Evolutionary conservation across 2,888 invertebrate genomes (phyloP).

Genomic region (Eumacrocentrus americanus): DNA sequence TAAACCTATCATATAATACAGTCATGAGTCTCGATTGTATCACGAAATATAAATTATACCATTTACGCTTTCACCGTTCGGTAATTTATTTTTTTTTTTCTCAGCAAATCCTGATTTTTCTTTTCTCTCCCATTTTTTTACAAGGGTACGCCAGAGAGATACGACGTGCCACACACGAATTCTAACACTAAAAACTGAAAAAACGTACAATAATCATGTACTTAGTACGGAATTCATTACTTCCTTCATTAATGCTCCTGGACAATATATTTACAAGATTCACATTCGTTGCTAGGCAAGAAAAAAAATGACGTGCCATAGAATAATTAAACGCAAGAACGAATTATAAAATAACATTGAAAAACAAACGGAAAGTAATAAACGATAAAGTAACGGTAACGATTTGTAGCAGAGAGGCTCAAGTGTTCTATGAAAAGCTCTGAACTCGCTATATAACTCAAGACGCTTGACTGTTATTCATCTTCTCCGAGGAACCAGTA

Average conservation of each 20-base stretch:
- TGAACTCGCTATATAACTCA: conserved; percentile 30
- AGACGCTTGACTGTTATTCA: conserved; percentile 40
- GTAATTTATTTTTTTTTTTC: conserved; percentile 11
- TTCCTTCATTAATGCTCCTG: neutral
- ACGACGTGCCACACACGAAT: conserved; percentile 13
- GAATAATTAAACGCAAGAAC: conserved; percentile 16
- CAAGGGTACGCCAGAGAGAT: conserved; percentile 21
- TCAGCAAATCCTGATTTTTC: conserved; percentile 12
- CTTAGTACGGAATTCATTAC: conserved; percentile 11
- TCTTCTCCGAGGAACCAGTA: conserved; percentile 41
- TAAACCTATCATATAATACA: conserved; percentile 57
- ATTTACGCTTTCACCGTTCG: conserved; percentile 5
- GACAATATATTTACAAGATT: conserved; percentile 36
- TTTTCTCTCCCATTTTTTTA: conserved; percentile 19
- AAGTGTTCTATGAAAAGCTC: no score
- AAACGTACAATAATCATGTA: conserved; percentile 9
- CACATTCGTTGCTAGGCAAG: conserved; percentile 40
- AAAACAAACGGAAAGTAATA: neutral
- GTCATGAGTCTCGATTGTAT: conserved; percentile 49
- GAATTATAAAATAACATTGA: conserved; percentile 16
- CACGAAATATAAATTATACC: conserved; percentile 52
- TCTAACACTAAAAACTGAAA: conserved; percentile 11
- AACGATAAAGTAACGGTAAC: neutral
- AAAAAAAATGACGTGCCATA: neutral
- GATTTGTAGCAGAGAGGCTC: neutral